Percentiles rank a stretch among this genome's conserved stretches.
These are phyloP conservation scores for Aricia artaxerxes DNA, from an alignment of 2,888 invertebrate genomes.

Conservation along the genomic window DNA sequence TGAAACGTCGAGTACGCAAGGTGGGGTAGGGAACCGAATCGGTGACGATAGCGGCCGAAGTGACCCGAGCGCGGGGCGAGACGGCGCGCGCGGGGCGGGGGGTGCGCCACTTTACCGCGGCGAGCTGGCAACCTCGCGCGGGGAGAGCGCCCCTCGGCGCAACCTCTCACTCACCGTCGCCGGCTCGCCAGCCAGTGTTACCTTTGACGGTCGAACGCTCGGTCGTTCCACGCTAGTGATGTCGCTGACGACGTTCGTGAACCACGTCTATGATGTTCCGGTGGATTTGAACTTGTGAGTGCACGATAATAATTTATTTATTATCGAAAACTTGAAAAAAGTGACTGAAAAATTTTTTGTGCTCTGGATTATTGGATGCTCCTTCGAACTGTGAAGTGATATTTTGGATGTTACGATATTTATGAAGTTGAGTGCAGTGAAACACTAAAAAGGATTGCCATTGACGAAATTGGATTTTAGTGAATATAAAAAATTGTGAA, in stretches of 20 bases:
- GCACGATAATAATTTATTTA: slow-evolving; percentile 72
- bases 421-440: slow-evolving; percentile 69
- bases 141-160: slow-evolving; percentile 78
- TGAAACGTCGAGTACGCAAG: slow-evolving; percentile 75
- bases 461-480: slow-evolving; percentile 66
- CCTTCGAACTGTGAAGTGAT: slow-evolving; percentile 70
- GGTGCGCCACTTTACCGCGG: slow-evolving; percentile 79
- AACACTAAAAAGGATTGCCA: slow-evolving; percentile 68
- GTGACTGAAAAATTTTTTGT: slow-evolving; percentile 78
- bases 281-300: slow-evolving; percentile 76
- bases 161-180: slow-evolving; percentile 82
- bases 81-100: slow-evolving; percentile 76
- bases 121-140: slow-evolving; percentile 80
- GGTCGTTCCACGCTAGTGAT: slow-evolving; percentile 78
- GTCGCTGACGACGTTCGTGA: slow-evolving; percentile 77
- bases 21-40: slow-evolving; percentile 68
- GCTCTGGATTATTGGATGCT: slow-evolving; percentile 71
- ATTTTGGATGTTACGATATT: slow-evolving; percentile 57
- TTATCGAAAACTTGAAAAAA: slow-evolving; percentile 85
- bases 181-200: slow-evolving; percentile 82
- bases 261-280: slow-evolving; percentile 79
- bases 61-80: slow-evolving; percentile 73
- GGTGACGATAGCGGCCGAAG: slow-evolving; percentile 74
- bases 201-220: slow-evolving; percentile 80
- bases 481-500: slow-evolving; percentile 36